phyloP scores from a whole-genome alignment of 2,888 invertebrate genomes.

The Aphrophora alni region DNA sequence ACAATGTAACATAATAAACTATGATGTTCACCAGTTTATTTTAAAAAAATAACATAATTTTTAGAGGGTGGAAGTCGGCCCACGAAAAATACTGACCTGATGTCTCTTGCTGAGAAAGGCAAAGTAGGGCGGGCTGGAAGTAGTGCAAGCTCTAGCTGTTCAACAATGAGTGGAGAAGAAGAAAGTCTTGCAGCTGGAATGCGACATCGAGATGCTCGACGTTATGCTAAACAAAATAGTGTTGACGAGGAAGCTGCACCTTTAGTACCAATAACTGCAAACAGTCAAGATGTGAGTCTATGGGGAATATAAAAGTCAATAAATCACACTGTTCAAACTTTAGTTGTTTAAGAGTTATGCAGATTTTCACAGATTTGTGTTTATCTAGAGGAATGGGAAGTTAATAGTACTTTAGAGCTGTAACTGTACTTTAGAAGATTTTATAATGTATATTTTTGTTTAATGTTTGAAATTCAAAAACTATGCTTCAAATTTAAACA shows the following conservation, averaged over 20 bases:
- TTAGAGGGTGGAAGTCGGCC: conserved; percentile 27
- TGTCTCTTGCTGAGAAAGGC: conserved; percentile 63
- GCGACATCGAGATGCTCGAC: conserved; percentile 33
- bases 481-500: no score
- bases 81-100: conserved; percentile 55
- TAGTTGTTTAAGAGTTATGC: background rate
- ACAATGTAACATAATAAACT: no score
- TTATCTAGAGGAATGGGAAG: background rate
- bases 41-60: no score
- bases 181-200: conserved; percentile 59
- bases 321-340: background rate
- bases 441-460: no score
- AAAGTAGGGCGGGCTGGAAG: conserved; percentile 59
- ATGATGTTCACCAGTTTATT: no score
- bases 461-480: no score
- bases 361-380: no score
- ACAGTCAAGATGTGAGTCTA: conserved; percentile 73
- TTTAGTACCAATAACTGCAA: conserved; percentile 23
- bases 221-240: conserved; percentile 25
- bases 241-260: conserved; percentile 37
- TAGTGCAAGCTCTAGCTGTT: conserved; percentile 62
- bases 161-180: conserved; percentile 63
- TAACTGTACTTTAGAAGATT: no score
- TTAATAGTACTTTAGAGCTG: no score
- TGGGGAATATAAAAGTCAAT: background rate